These are phyloP conservation scores for Zingel zingel DNA, from an alignment of 2,113 vertebrate species.

Conservation along the genomic window DNA sequence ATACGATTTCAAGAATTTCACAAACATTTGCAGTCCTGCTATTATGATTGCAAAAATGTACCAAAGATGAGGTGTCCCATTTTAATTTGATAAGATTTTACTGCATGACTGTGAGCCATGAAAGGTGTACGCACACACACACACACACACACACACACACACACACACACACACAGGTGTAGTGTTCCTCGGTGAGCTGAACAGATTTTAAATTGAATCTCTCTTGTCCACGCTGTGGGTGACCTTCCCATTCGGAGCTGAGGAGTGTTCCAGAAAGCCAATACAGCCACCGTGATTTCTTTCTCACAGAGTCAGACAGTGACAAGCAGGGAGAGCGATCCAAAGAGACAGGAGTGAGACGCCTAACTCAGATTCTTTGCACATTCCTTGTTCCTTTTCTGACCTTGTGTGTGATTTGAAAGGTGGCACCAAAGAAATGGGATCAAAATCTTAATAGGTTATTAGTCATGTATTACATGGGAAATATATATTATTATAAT, in stretches of 20 bases:
- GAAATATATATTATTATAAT: neutral
- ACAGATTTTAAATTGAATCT: conserved; percentile 77
- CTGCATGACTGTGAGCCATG: conserved; percentile 12
- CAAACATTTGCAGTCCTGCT: conserved; percentile 1
- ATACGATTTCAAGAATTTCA: conserved; percentile 18
- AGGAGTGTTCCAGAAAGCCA: conserved; percentile 66
- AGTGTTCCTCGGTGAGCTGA: conserved; percentile 49
- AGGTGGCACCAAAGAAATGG: neutral
- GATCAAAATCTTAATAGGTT: neutral
- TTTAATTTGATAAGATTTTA: conserved; percentile 14
- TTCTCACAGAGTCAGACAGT: conserved; percentile 50
- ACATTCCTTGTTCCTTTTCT: conserved; percentile 15
- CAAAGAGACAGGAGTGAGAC: conserved; percentile 27
- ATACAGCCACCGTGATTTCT: conserved; percentile 68
- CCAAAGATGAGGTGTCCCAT: conserved; percentile 8
- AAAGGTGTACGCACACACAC: conserved; percentile 28
- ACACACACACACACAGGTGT: conserved; percentile 29
- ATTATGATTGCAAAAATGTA: conserved; percentile 9
- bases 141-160: conserved; percentile 23
- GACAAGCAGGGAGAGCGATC: conserved; percentile 42
- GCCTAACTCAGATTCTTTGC: neutral
- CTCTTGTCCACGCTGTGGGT: conserved; percentile 62
- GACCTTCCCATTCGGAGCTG: conserved; percentile 73
- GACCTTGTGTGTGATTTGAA: conserved; percentile 21
- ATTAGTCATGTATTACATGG: neutral